Evolutionary conservation across 1,140 invertebrate species (phyloP).

Genomic region (Trichomalopsis sarcophagae): DNA sequence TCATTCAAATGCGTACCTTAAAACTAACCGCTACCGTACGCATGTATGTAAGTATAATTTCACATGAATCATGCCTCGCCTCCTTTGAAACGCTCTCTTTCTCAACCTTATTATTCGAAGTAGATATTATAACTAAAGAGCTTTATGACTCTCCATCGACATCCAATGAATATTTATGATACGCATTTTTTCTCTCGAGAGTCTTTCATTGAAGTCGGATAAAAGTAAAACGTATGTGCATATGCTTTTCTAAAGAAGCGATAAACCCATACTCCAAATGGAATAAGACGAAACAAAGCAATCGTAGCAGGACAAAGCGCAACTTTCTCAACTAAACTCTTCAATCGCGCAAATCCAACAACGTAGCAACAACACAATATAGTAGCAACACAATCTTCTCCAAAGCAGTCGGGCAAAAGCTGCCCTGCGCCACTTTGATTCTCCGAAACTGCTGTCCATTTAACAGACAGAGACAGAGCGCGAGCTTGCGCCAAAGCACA

Average conservation of each 20-base stretch:
- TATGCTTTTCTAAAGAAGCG: background rate
- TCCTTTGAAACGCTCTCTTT: background rate
- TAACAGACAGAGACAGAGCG: background rate
- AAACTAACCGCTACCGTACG: background rate
- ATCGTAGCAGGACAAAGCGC: background rate
- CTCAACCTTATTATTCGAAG: constrained; percentile 15
- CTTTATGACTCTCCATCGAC: background rate
- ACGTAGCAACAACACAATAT: background rate
- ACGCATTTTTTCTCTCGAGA: background rate
- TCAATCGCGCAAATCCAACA: background rate
- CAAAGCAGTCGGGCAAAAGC: background rate
- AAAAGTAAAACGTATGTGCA: too few species aligned
- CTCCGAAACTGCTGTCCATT: background rate
- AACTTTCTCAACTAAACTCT: background rate
- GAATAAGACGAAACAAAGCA: background rate
- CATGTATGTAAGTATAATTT: background rate
- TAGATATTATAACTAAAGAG: background rate
- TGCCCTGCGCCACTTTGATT: background rate
- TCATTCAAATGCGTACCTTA: constrained; percentile 8
- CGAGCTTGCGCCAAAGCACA: background rate
- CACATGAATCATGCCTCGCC: background rate
- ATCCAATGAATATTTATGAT: background rate
- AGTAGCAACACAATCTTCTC: background rate
- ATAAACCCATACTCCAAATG: background rate
- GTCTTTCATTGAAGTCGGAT: background rate